Conservation (phyloP, 2,113 vertebrate genomes). For the Sylvicapra grimmia region DNA sequence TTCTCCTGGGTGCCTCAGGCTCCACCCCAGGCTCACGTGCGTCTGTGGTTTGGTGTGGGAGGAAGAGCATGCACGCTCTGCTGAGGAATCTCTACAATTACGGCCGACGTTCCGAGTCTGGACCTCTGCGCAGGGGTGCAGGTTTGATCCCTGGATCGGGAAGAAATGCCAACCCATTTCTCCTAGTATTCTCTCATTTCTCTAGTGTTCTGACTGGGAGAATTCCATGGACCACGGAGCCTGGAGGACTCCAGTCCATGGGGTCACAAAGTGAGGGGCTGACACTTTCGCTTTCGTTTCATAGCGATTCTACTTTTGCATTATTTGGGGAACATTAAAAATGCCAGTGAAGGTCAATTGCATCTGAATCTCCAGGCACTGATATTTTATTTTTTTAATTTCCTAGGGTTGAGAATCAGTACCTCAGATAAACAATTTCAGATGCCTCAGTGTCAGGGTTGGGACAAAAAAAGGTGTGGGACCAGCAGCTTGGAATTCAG, state of each 20-base stretch:
- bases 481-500: neutral
- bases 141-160: neutral
- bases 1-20: neutral
- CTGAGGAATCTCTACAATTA: neutral
- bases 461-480: neutral
- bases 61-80: neutral
- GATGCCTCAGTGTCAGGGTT: neutral
- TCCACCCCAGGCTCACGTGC: fast-evolving
- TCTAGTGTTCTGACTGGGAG: neutral
- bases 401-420: neutral
- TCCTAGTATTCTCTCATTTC: neutral
- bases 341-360: neutral
- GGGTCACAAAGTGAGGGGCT: neutral
- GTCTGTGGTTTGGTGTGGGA: neutral
- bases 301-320: neutral
- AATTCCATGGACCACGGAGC: neutral
- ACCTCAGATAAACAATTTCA: neutral
- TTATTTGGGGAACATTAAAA: neutral
- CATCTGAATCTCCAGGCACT: neutral
- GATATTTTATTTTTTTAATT: neutral
- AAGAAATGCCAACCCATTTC: neutral
- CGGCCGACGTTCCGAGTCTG: neutral
- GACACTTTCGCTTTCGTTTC: neutral
- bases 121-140: neutral
- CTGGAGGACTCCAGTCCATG: neutral